Conservation (phyloP, 2,888 invertebrate genomes). For the Rotaria magnacalcarata region DNA sequence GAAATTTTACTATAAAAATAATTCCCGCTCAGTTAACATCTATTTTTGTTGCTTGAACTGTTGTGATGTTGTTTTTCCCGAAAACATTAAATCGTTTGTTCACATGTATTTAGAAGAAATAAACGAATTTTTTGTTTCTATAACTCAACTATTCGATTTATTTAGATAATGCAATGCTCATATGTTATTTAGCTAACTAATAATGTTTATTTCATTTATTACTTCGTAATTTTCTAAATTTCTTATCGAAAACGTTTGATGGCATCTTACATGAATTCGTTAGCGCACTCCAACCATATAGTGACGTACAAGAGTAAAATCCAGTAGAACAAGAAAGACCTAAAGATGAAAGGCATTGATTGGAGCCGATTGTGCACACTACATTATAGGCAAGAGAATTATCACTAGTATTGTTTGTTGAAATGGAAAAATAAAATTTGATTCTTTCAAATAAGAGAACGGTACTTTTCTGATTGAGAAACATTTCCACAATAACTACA, state of each 20-base stretch:
- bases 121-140: too few species aligned
- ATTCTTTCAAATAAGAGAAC: neutral
- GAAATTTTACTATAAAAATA: too few species aligned
- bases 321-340: neutral
- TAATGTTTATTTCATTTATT: too few species aligned
- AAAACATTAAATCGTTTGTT: too few species aligned
- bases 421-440: neutral
- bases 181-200: too few species aligned
- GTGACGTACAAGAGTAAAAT: neutral
- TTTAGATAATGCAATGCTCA: too few species aligned
- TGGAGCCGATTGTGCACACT: neutral
- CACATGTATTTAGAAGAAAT: too few species aligned
- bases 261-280: neutral
- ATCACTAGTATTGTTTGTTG: neutral
- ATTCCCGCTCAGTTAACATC: too few species aligned
- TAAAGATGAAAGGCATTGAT: neutral
- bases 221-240: too few species aligned
- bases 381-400: neutral
- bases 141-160: too few species aligned
- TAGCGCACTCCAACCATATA: neutral
- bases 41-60: too few species aligned
- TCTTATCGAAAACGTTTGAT: neutral
- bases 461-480: neutral
- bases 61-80: too few species aligned
- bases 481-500: neutral